These are phyloP conservation scores for Leptinotarsa juncta DNA, from an alignment of 2,888 invertebrate species.

Conservation along the genomic window DNA sequence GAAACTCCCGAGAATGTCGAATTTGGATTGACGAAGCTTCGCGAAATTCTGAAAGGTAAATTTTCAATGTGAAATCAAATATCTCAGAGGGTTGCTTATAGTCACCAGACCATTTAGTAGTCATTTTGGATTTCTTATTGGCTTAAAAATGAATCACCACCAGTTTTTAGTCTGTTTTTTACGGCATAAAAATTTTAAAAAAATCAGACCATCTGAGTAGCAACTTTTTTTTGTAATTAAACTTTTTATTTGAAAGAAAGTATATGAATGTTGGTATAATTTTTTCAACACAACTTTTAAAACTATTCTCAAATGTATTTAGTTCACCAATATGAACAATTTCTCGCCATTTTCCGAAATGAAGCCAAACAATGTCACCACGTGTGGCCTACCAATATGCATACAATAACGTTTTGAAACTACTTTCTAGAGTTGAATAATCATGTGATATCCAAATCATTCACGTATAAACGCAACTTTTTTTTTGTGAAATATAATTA, in stretches of 20 bases:
- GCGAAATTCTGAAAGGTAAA: constrained; percentile 72
- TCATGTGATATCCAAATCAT: neutral
- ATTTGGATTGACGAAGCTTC: constrained; percentile 70
- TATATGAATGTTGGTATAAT: too few relatives aligned
- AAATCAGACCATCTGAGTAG: too few relatives aligned
- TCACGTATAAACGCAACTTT: neutral
- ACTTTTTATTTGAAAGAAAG: too few relatives aligned
- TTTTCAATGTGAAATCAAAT: neutral
- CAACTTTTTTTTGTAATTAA: too few relatives aligned
- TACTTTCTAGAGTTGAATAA: neutral
- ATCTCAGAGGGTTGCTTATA: too few relatives aligned
- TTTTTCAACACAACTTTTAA: neutral
- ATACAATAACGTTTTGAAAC: neutral
- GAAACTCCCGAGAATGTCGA: constrained; percentile 77
- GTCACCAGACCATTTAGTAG: too few relatives aligned
- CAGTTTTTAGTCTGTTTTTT: too few relatives aligned
- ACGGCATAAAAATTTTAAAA: too few relatives aligned
- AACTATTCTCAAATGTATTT: constrained; percentile 4
- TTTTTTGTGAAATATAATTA: too few relatives aligned
- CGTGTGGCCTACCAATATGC: neutral
- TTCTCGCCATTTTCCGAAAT: neutral
- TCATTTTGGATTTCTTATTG: too few relatives aligned
- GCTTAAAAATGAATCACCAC: too few relatives aligned
- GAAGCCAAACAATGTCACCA: neutral
- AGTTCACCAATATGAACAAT: neutral